phyloP scores from a whole-genome alignment of 2,797 vertebrate genomes.

The Poecilia velifera region DNA sequence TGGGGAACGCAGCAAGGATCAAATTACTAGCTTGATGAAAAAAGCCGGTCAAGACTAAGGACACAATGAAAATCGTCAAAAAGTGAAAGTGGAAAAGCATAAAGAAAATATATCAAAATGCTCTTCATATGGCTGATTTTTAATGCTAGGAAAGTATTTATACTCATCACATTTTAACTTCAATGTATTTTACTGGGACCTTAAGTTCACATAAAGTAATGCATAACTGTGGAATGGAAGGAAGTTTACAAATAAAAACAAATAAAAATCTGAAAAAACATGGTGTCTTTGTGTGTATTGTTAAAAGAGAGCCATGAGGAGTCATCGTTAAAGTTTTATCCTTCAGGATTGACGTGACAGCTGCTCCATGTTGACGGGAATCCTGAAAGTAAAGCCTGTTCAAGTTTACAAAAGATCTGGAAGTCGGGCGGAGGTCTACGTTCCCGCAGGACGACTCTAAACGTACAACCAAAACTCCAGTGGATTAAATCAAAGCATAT shows the following conservation, averaged over 20 bases:
- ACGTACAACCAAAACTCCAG: background rate
- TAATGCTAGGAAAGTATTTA: background rate
- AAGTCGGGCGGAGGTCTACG: background rate
- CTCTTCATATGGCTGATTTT: background rate
- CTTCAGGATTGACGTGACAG: background rate
- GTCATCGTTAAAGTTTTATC: background rate
- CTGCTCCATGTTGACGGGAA: background rate
- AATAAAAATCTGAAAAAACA: background rate
- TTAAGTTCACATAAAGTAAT: background rate
- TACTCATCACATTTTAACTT: background rate
- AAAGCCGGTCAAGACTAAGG: constrained; percentile 14
- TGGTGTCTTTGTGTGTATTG: background rate
- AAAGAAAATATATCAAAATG: constrained; percentile 1
- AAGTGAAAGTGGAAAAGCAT: background rate
- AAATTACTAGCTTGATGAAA: constrained; percentile 30
- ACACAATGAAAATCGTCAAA: background rate
- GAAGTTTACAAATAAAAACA: background rate
- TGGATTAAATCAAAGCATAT: background rate
- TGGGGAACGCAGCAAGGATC: constrained; percentile 11
- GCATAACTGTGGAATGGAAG: background rate
- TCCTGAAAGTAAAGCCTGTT: background rate
- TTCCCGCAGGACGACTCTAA: background rate
- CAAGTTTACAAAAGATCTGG: background rate
- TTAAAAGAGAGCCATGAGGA: background rate
- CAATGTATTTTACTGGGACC: background rate